Evolutionary conservation across 2,888 invertebrate species (phyloP).

Genomic region (Myopa tessellatipennis): DNA sequence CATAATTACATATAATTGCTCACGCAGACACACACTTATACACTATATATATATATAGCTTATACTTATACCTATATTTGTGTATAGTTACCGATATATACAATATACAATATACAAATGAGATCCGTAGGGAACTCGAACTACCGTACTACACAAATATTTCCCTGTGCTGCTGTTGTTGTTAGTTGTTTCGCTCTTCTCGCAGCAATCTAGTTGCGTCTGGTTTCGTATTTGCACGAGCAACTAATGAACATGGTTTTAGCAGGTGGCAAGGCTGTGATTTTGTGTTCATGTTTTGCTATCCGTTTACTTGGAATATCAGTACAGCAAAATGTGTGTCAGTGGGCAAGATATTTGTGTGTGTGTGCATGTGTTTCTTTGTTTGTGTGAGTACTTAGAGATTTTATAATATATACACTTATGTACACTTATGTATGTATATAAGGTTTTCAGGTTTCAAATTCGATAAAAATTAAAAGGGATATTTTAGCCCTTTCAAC

Average conservation of each 20-base stretch:
- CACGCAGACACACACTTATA: no score
- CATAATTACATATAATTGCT: no score
- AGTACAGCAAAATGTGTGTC: not conserved
- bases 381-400: no score
- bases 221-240: conserved; percentile 33
- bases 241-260: conserved; percentile 35
- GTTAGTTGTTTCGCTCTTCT: not conserved
- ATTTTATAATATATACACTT: no score
- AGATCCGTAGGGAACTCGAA: no score
- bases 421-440: no score
- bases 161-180: not conserved
- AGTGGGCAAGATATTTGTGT: conserved; percentile 4
- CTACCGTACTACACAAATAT: not conserved
- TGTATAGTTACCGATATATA: not conserved
- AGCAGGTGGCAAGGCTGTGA: conserved; percentile 16
- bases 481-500: no score
- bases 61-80: no score
- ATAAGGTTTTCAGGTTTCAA: no score
- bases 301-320: not conserved
- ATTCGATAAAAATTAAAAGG: no score
- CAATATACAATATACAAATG: not conserved
- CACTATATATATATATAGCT: no score
- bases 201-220: not conserved
- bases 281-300: not conserved
- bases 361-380: not conserved